A percentile compares a stretch with the other conserved stretches of the same genome.
Conservation (phyloP, 2,888 invertebrate species). For the Incurvaria masculella region DNA sequence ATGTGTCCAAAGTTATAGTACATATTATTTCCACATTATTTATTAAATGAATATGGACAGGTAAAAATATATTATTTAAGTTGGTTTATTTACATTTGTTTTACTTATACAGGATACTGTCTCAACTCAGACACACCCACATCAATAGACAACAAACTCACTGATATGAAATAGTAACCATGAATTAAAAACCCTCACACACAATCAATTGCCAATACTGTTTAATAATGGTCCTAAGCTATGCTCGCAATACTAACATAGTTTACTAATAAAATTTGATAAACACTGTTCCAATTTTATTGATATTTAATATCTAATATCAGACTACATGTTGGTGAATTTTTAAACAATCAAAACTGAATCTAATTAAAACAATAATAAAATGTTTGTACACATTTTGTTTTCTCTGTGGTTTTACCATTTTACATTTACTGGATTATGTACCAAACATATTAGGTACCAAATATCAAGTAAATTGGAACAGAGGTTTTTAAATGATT, state of each 20-base stretch:
- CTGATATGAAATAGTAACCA: not conserved
- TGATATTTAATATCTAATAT: too few species aligned
- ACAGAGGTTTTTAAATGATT: too few species aligned
- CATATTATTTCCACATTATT: conserved; percentile 8
- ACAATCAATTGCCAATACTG: not conserved
- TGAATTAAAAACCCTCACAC: not conserved
- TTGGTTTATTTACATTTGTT: not conserved
- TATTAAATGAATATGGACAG: conserved; percentile 8
- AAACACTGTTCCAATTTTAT: too few species aligned
- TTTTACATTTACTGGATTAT: too few species aligned
- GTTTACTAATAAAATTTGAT: too few species aligned
- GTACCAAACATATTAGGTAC: too few species aligned
- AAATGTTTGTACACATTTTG: too few species aligned
- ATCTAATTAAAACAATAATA: too few species aligned
- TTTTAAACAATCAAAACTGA: too few species aligned
- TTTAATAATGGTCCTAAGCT: not conserved
- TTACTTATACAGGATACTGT: not conserved
- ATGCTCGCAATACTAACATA: not conserved
- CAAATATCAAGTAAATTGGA: too few species aligned
- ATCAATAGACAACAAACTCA: not conserved
- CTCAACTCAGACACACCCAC: not conserved
- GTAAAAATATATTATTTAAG: not conserved
- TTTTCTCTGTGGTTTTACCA: too few species aligned
- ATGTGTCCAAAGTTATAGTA: not conserved
- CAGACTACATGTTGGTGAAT: too few species aligned